phyloP scores from a whole-genome alignment of 2,797 vertebrate genomes.

The Perodicticus potto region DNA sequence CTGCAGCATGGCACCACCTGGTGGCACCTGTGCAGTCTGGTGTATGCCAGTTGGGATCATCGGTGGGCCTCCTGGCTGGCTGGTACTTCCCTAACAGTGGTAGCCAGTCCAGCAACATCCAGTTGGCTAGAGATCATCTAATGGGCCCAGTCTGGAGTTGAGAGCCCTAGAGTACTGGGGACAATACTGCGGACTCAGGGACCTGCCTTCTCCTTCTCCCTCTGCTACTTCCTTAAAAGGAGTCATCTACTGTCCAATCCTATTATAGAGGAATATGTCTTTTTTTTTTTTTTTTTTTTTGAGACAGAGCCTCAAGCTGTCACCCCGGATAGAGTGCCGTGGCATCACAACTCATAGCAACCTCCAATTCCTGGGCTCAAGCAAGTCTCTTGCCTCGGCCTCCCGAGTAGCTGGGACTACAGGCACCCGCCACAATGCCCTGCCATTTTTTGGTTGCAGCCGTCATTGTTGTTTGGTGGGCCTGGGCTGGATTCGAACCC shows the following conservation, averaged over 20 bases:
- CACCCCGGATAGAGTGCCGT: too few relatives aligned
- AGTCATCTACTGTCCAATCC: background rate
- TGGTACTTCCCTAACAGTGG: background rate
- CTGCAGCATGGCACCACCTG: background rate
- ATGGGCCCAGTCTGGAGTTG: background rate
- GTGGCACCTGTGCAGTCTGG: background rate
- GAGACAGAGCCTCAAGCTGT: too few relatives aligned
- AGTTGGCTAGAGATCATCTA: background rate
- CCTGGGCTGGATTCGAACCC: too few relatives aligned
- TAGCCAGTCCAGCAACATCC: background rate
- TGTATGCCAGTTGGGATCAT: accelerated
- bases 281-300: too few relatives aligned
- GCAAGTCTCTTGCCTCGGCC: too few relatives aligned
- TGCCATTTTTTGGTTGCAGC: too few relatives aligned
- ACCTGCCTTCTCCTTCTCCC: background rate
- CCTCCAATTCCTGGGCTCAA: too few relatives aligned
- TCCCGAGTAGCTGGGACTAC: too few relatives aligned
- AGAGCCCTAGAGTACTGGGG: background rate
- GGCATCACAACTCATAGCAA: too few relatives aligned
- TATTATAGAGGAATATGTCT: accelerated
- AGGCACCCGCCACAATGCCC: too few relatives aligned
- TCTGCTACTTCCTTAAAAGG: background rate
- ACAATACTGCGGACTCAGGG: background rate
- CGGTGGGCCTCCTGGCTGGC: background rate
- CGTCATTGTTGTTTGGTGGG: too few relatives aligned